A percentile compares a stretch with the other conserved stretches of the same genome.
These are phyloP conservation scores for Torymus tubicola DNA, from an alignment of 2,888 invertebrate species.

Conservation along the genomic window DNA sequence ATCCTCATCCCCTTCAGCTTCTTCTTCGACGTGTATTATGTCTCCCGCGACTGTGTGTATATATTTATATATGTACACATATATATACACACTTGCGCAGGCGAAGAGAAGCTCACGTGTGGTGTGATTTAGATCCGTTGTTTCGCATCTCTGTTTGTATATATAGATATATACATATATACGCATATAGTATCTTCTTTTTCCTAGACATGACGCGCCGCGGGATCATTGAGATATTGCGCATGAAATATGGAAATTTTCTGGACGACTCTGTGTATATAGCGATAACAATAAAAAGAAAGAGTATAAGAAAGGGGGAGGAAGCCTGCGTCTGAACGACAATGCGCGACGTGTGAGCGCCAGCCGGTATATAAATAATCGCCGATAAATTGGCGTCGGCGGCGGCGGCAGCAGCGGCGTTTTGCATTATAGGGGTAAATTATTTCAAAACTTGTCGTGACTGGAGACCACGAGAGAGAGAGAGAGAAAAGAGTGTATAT, in stretches of 20 bases:
- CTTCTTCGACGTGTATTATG: slow-evolving; percentile 46
- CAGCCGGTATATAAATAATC: slow-evolving; percentile 48
- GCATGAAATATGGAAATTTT: slow-evolving; percentile 56
- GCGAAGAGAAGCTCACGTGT: background rate
- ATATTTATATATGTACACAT: too few species aligned
- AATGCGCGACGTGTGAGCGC: background rate
- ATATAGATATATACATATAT: background rate
- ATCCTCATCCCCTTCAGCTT: slow-evolving; percentile 3
- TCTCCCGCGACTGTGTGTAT: slow-evolving; percentile 32
- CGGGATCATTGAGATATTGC: slow-evolving; percentile 56
- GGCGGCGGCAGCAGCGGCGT: slow-evolving; percentile 14
- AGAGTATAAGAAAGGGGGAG: slow-evolving; percentile 19
- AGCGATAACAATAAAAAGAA: slow-evolving; percentile 16
- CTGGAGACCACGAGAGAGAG: background rate
- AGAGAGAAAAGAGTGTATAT: too few species aligned
- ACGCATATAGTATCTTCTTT: background rate
- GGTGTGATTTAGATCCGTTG: slow-evolving; percentile 47
- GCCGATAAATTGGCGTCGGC: slow-evolving; percentile 50
- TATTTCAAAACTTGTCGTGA: slow-evolving; percentile 48
- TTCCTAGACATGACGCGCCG: background rate
- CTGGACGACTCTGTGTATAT: background rate
- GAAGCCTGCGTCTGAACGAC: background rate
- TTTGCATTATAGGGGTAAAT: slow-evolving; percentile 35
- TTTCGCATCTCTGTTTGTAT: background rate
- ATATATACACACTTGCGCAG: background rate